These are phyloP conservation scores for Pammene fasciana DNA, from an alignment of 2,888 invertebrate species.

Conservation along the genomic window DNA sequence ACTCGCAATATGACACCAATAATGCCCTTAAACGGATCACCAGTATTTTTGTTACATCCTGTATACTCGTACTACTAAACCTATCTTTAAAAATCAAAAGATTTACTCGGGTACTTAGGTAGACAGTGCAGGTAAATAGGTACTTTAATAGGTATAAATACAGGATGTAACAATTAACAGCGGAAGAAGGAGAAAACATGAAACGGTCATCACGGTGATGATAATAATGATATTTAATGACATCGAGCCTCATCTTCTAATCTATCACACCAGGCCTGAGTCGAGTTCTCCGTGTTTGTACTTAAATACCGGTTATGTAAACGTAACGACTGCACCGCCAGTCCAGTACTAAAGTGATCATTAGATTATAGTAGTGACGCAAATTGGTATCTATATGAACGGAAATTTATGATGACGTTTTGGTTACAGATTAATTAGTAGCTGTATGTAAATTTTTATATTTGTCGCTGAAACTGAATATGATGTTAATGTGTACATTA, in stretches of 20 bases:
- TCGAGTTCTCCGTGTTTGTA: neutral
- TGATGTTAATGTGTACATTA: no score
- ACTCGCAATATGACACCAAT: no score
- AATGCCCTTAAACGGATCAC: no score
- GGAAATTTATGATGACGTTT: conserved; percentile 14
- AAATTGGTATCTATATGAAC: conserved; percentile 15
- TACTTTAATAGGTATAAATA: no score
- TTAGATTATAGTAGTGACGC: conserved; percentile 32
- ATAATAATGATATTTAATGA: neutral
- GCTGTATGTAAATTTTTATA: neutral
- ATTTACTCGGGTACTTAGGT: no score
- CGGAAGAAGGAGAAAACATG: neutral
- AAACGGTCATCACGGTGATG: neutral
- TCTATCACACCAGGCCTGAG: no score
- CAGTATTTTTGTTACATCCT: no score
- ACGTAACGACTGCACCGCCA: conserved; percentile 27
- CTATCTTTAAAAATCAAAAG: no score
- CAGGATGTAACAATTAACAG: neutral
- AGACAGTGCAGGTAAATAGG: no score
- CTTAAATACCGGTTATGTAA: conserved; percentile 32
- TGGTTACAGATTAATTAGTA: neutral
- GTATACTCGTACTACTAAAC: no score
- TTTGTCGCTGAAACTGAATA: no score
- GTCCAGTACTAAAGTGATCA: conserved; percentile 33
- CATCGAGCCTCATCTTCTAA: neutral